Base-by-base conservation (phyloP, 2,113 vertebrate genomes). In the Pelmatolapia mariae region DNA sequence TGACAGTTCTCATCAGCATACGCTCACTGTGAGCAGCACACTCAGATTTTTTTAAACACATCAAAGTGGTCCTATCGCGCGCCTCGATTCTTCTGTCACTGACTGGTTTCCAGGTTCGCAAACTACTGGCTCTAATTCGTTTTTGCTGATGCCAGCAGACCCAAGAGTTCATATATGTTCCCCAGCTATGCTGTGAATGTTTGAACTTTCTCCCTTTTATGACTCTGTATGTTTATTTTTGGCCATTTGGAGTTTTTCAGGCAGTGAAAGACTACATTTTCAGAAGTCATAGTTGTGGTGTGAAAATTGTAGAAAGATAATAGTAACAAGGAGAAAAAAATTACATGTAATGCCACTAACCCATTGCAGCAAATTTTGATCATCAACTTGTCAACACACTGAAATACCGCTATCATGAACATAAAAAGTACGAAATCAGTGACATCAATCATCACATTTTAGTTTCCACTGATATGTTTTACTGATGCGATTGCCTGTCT, bases 31-130 rank as follows among this genome's bases (percentile, higher is more conserved):
- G n/a, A 54, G 52, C 6, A 22, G 52, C 22, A 54, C n/a, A 54
- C 9, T 53, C 18, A n/a, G 8, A 10, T 53, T 53, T 53, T 53
- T 53, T 53, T 6, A 15, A 15, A 16, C 18, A 19, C 50, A 73
- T 73, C 26, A 53, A 22, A 53, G 76, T 2, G 1, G 19, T 36
- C n/a, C 19, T 80, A 80, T 36, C 12, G 1, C 0, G 0, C 0
- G 2, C 76, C 26, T 80, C 3, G 3, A 80, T 53, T 59, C 24
- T 13, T 80, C 31, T 53, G n/a, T 36, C 29, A 80, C 19, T 22
- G 76, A 80, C 18, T 80, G 10, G 47, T 53, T 33, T 53, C 2
- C 8, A 53, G 50, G 76, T 80, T 7, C 36, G 45, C 29, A 47
- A 47, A 31, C 71, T 76, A 47, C 43, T 50, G 24, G 7, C 43